Evolutionary conservation across 2,797 vertebrate species (phyloP).

Genomic region (Protosalanx chinensis): DNA sequence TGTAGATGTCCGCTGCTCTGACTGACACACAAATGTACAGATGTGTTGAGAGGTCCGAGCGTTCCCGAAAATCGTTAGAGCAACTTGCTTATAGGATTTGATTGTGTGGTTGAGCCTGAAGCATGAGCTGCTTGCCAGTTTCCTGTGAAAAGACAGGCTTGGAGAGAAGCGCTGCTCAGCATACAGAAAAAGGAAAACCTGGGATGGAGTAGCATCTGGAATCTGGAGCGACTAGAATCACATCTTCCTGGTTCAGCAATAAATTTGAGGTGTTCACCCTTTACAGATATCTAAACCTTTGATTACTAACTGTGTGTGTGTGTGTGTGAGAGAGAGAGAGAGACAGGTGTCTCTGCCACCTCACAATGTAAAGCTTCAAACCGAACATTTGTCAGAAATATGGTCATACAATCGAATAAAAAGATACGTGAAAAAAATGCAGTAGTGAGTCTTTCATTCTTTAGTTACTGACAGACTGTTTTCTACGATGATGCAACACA

Average conservation of each 20-base stretch:
- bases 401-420: no score
- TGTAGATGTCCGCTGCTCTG: background rate
- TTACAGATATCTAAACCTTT: background rate
- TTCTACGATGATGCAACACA: no score
- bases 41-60: background rate
- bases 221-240: slow-evolving; percentile 12
- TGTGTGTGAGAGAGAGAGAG: background rate
- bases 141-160: slow-evolving; percentile 48
- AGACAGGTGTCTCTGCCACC: no score
- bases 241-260: slow-evolving; percentile 5
- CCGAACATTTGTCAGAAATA: no score
- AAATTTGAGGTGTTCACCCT: background rate
- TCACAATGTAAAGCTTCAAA: no score
- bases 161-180: slow-evolving; percentile 40
- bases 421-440: no score
- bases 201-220: slow-evolving; percentile 19
- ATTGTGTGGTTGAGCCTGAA: slow-evolving; percentile 1
- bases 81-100: background rate
- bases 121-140: slow-evolving; percentile 23
- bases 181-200: slow-evolving; percentile 23
- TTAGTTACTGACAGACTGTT: no score
- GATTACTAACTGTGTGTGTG: background rate
- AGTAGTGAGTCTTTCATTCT: no score
- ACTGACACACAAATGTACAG: background rate
- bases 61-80: background rate